These are phyloP conservation scores for Ceratosolen solmsi DNA, from an alignment of 1,140 invertebrate species.

Conservation along the genomic window DNA sequence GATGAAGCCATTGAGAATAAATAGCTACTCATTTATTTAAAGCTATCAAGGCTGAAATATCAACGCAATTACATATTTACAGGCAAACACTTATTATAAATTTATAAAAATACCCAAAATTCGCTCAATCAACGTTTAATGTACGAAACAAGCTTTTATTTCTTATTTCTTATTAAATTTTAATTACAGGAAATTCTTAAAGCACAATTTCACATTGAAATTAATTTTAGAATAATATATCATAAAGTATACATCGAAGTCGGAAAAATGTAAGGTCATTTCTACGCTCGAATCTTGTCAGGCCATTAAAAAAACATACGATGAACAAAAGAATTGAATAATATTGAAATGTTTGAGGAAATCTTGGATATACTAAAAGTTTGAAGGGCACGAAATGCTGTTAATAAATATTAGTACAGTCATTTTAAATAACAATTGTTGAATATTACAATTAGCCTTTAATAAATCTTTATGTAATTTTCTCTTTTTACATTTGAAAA, in stretches of 20 bases:
- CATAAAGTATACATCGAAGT: neutral
- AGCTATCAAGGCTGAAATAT: neutral
- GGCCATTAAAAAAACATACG: neutral
- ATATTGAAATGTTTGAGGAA: neutral
- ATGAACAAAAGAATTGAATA: neutral
- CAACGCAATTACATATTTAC: neutral
- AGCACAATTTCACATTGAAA: too few species aligned
- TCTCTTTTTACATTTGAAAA: neutral
- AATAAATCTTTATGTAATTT: neutral
- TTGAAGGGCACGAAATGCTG: neutral
- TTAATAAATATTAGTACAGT: neutral
- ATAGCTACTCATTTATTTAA: neutral
- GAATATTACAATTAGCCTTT: neutral
- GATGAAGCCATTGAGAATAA: neutral
- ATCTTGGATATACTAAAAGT: neutral
- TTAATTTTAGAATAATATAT: conserved; percentile 16
- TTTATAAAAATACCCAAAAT: too few species aligned
- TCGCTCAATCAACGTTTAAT: too few species aligned
- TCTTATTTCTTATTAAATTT: too few species aligned
- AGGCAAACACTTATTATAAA: too few species aligned
- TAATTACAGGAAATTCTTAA: too few species aligned
- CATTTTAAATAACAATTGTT: neutral
- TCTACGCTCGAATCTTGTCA: neutral
- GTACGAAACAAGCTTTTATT: too few species aligned
- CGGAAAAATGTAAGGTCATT: neutral